These are phyloP conservation scores for Phenacoccus solenopsis DNA, from an alignment of 1,140 invertebrate species.

Conservation along the genomic window DNA sequence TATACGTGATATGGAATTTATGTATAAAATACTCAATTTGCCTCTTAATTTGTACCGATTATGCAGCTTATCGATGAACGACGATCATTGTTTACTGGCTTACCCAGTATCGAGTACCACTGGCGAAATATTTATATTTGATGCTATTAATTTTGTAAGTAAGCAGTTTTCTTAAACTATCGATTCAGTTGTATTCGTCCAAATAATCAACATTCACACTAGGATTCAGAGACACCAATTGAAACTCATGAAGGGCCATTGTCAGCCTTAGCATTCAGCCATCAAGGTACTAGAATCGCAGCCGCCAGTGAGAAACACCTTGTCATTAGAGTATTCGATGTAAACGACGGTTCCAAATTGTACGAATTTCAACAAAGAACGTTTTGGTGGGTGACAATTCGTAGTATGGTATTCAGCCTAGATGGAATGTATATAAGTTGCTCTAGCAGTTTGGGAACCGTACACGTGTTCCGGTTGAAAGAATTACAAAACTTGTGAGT, in stretches of 20 bases:
- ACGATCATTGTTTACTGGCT: slow-evolving; percentile 85
- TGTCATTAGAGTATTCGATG: slow-evolving; percentile 88
- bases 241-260: slow-evolving; percentile 92
- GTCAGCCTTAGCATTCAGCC: slow-evolving; percentile 87
- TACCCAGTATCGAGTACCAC: slow-evolving; percentile 90
- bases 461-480: slow-evolving; percentile 92
- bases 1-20: slow-evolving; percentile 95
- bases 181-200: background rate
- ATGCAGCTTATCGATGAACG: slow-evolving; percentile 75
- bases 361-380: slow-evolving; percentile 94
- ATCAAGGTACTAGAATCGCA: slow-evolving; percentile 73
- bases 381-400: slow-evolving; percentile 88
- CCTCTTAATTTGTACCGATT: slow-evolving; percentile 87
- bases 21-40: slow-evolving; percentile 96
- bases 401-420: slow-evolving; percentile 82
- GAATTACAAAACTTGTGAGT: slow-evolving; percentile 53
- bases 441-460: slow-evolving; percentile 96
- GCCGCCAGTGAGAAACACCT: slow-evolving; percentile 95
- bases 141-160: slow-evolving; percentile 83
- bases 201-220: too few relatives aligned
- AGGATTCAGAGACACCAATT: slow-evolving; percentile 92
- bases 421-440: slow-evolving; percentile 81
- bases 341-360: slow-evolving; percentile 74
- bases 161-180: slow-evolving; percentile 24
- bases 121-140: slow-evolving; percentile 96